Evolutionary conservation across 2,797 vertebrate species (phyloP).

Genomic region (Leptatherina wallacei): DNA sequence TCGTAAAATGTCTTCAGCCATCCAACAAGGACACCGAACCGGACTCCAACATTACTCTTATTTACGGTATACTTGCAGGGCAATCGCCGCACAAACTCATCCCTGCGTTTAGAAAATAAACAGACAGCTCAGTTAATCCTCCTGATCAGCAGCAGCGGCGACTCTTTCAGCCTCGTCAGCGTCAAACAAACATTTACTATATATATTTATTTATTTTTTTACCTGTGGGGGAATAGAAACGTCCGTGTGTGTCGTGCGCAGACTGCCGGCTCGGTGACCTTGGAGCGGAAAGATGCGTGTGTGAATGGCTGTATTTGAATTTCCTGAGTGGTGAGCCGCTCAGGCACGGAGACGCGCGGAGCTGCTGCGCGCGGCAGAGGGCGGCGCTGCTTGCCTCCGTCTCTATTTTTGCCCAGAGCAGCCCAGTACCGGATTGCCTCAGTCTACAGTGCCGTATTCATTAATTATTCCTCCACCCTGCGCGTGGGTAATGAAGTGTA

Average conservation of each 20-base stretch:
- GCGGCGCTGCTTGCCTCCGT: slow-evolving; percentile 56
- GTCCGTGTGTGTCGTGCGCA: slow-evolving; percentile 14
- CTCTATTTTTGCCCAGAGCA: slow-evolving; percentile 8
- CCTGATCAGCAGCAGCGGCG: background rate
- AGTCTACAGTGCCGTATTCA: background rate
- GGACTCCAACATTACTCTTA: fast-evolving
- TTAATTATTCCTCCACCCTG: background rate
- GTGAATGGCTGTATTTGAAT: slow-evolving; percentile 45
- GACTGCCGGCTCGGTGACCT: slow-evolving; percentile 62
- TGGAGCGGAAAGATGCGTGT: slow-evolving; percentile 62
- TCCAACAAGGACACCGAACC: background rate
- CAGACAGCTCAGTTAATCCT: slow-evolving; percentile 15
- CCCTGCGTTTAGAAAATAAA: background rate
- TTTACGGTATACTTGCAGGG: background rate
- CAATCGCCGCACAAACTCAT: slow-evolving; percentile 6
- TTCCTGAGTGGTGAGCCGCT: slow-evolving; percentile 54
- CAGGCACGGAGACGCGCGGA: slow-evolving; percentile 42
- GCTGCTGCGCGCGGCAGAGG: slow-evolving; percentile 46
- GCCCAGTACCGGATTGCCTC: slow-evolving; percentile 12
- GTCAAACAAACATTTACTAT: too few relatives aligned
- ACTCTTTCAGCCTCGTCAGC: too few relatives aligned
- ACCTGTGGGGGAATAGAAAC: slow-evolving; percentile 39
- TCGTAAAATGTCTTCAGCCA: slow-evolving; percentile 22
- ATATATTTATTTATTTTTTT: slow-evolving; percentile 18
- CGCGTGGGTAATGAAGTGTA: too few relatives aligned